phyloP scores from a whole-genome alignment of 2,888 invertebrate species.

The Chrysopilus asiliformis region DNA sequence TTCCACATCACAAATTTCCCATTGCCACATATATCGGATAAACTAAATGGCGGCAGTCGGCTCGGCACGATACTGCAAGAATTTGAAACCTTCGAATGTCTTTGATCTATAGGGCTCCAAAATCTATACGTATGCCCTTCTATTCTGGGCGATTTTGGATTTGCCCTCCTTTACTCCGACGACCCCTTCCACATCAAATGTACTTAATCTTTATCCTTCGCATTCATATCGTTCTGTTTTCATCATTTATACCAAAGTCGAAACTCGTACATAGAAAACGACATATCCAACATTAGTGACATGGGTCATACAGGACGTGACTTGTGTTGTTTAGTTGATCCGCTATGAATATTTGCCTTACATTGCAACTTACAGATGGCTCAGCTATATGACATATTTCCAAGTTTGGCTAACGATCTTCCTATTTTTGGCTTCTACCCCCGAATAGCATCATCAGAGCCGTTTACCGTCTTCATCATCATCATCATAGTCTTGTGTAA shows the following conservation, averaged over 20 bases:
- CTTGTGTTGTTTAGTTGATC: slow-evolving; percentile 6
- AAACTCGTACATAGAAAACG: neutral
- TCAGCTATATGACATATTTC: no score
- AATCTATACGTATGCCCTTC: no score
- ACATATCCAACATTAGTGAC: neutral
- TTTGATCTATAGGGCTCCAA: no score
- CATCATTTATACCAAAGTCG: neutral
- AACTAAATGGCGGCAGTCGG: neutral
- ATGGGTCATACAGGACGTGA: slow-evolving; percentile 5
- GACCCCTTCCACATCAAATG: no score
- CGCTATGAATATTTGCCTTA: no score
- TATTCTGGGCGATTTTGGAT: neutral
- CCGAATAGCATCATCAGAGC: no score
- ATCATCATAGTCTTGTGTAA: no score
- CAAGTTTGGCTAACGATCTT: no score
- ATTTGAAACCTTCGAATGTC: neutral
- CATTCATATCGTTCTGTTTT: neutral
- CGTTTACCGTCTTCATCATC: no score
- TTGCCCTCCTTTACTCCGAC: neutral
- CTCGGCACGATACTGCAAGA: neutral
- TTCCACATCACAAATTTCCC: slow-evolving; percentile 5
- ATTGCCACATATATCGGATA: slow-evolving; percentile 4
- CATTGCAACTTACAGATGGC: no score
- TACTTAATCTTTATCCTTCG: no score
- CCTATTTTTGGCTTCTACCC: no score